Conservation (phyloP, 2,888 invertebrate species). For the Liposcelis brunnea region DNA sequence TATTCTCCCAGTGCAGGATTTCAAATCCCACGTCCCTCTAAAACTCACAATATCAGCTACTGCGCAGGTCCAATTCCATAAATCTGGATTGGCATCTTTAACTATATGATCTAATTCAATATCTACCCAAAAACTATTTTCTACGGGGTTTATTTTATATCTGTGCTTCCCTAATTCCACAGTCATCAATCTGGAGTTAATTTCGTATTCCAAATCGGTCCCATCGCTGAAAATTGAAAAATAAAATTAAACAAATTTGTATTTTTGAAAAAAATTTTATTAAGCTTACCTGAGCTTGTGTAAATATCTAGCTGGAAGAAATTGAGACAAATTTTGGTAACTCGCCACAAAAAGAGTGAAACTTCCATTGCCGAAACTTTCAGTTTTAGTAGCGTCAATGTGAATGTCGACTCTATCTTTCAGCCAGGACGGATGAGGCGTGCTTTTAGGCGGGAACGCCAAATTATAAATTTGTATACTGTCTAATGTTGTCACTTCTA, state of each 20-base stretch:
- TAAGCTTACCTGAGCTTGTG: conserved; percentile 42
- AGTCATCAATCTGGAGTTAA: conserved; percentile 39
- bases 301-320: conserved; percentile 41
- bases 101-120: conserved; percentile 1
- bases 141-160: conserved; percentile 1
- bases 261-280: conserved; percentile 11
- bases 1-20: conserved; percentile 28
- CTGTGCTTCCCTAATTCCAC: conserved; percentile 22
- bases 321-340: conserved; percentile 43
- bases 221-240: conserved; percentile 33
- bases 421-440: conserved; percentile 26
- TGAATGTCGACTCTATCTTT: conserved; percentile 26
- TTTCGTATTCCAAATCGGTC: conserved; percentile 45
- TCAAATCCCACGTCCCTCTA: conserved; percentile 42
- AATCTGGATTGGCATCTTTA: conserved; percentile 21
- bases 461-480: background rate
- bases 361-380: conserved; percentile 17
- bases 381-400: conserved; percentile 18
- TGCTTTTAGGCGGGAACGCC: background rate
- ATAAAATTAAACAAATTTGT: conserved; percentile 10
- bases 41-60: conserved; percentile 21
- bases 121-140: background rate
- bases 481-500: conserved; percentile 10
- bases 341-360: conserved; percentile 31
- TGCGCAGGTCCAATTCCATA: conserved; percentile 30